Percentiles rank a stretch among this genome's conserved stretches.
These are phyloP conservation scores for Seladonia tumulorum DNA, from an alignment of 2,888 invertebrate species.

Conservation along the genomic window DNA sequence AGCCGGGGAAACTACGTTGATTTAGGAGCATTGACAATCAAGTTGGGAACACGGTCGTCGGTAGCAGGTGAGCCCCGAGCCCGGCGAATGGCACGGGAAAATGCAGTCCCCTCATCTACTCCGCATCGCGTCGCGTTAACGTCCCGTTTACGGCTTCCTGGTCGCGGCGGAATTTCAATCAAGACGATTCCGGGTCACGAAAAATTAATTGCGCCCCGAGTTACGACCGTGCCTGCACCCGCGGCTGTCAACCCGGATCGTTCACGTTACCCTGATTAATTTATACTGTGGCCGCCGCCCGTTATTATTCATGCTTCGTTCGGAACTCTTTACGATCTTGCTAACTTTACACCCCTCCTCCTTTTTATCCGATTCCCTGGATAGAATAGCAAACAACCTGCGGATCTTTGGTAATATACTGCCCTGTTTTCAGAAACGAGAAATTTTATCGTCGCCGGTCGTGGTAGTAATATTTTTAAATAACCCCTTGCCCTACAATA, in stretches of 20 bases:
- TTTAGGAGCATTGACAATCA: conserved; percentile 77
- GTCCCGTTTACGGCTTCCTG: conserved; percentile 31
- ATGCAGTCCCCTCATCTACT: conserved; percentile 19
- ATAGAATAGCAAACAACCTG: neutral
- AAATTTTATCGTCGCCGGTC: neutral
- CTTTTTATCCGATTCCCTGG: neutral
- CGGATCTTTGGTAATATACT: neutral
- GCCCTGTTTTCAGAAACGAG: no score
- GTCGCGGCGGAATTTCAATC: conserved; percentile 32
- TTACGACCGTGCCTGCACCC: neutral
- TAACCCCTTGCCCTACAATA: no score
- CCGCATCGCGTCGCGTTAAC: conserved; percentile 30
- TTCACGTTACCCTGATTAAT: neutral
- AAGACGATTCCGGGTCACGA: conserved; percentile 22
- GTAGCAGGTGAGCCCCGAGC: conserved; percentile 34
- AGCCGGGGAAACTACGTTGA: conserved; percentile 69
- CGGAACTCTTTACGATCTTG: neutral
- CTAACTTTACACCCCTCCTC: neutral
- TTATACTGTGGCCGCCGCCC: neutral
- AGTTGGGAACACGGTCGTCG: conserved; percentile 67
- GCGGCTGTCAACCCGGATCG: neutral
- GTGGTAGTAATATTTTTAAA: no score
- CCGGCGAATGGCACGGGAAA: conserved; percentile 27
- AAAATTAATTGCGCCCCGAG: conserved; percentile 25
- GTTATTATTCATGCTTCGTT: neutral